Evolutionary conservation across 2,888 invertebrate genomes (phyloP).

Genomic region (Torymus texanus): DNA sequence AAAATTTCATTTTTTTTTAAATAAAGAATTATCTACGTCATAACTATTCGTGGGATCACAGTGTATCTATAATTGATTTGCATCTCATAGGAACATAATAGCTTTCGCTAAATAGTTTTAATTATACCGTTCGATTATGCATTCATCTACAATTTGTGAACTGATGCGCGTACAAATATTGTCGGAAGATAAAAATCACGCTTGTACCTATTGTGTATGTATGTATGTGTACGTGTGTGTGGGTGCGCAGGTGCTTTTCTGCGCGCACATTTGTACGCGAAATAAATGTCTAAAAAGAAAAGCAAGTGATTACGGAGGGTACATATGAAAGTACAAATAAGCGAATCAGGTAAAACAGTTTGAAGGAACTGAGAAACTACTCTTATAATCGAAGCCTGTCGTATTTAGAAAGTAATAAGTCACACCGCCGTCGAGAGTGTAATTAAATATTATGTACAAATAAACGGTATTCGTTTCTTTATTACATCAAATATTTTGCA

Average conservation of each 20-base stretch:
- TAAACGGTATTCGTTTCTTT: constrained; percentile 71
- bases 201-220: constrained; percentile 1
- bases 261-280: not conserved
- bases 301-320: constrained; percentile 38
- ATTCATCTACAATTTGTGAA: constrained; percentile 45
- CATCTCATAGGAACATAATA: constrained; percentile 56
- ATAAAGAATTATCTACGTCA: constrained; percentile 22
- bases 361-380: constrained; percentile 52
- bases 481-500: constrained; percentile 73
- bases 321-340: constrained; percentile 16
- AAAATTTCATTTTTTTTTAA: not conserved
- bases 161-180: constrained; percentile 39
- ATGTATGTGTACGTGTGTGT: not conserved
- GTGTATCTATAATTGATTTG: constrained; percentile 51
- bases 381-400: constrained; percentile 48
- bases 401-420: constrained; percentile 66
- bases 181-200: constrained; percentile 28
- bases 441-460: constrained; percentile 74
- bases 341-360: constrained; percentile 22
- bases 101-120: constrained; percentile 48
- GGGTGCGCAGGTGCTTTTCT: too few species aligned
- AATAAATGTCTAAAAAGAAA: constrained; percentile 38
- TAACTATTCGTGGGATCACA: constrained; percentile 32
- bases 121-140: constrained; percentile 56
- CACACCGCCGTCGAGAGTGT: constrained; percentile 72